Evolutionary conservation across 2,113 vertebrate genomes (phyloP).

Genomic region (Callopanchax toddi): DNA sequence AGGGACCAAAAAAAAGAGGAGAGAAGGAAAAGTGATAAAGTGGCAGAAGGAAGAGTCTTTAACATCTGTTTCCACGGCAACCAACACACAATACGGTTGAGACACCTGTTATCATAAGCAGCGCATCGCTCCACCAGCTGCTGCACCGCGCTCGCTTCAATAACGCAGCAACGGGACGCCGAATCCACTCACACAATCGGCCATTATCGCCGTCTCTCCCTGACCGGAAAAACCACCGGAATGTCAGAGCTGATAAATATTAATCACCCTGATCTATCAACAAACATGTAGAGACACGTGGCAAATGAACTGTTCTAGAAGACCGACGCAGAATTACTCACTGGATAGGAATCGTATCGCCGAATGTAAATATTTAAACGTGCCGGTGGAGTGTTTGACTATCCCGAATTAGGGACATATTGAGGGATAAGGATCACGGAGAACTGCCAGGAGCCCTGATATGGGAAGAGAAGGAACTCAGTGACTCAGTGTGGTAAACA

Average conservation of each 20-base stretch:
- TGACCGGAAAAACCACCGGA: constrained; percentile 32
- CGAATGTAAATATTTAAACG: constrained; percentile 35
- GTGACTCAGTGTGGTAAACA: constrained; percentile 9
- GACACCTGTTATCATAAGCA: constrained; percentile 71
- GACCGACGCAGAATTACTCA: constrained; percentile 7
- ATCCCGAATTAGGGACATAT: constrained; percentile 17
- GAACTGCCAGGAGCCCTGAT: constrained; percentile 16
- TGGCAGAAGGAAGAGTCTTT: constrained; percentile 43
- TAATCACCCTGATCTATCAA: constrained; percentile 50
- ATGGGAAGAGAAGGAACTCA: constrained; percentile 10
- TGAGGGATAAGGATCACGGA: constrained; percentile 12
- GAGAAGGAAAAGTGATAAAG: constrained; percentile 34
- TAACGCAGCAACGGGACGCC: constrained; percentile 50
- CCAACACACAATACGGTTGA: constrained; percentile 44
- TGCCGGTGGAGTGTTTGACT: constrained; percentile 26
- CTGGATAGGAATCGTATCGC: constrained; percentile 16
- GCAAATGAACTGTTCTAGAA: constrained; percentile 36
- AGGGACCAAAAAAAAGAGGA: constrained; percentile 18
- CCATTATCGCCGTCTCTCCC: constrained; percentile 52
- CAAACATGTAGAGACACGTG: constrained; percentile 40
- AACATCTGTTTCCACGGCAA: constrained; percentile 71
- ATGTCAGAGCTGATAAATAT: constrained; percentile 46
- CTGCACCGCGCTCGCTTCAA: constrained; percentile 48
- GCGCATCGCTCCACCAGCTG: constrained; percentile 58
- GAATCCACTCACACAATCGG: constrained; percentile 46